Conservation (phyloP, 1,140 invertebrate genomes). For the Goniozus legneri region DNA sequence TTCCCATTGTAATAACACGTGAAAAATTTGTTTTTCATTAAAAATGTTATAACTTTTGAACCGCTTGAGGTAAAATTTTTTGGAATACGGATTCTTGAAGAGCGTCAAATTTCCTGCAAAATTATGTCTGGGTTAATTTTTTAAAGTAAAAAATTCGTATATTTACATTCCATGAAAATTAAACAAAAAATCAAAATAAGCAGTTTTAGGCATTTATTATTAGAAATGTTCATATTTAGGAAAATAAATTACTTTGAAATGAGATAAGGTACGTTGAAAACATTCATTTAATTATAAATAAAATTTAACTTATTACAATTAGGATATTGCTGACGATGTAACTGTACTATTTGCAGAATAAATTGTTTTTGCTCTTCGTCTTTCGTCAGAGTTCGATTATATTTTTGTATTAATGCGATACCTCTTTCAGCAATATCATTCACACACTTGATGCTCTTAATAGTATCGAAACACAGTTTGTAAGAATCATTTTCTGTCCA, state of each 20-base stretch:
- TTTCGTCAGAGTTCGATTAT: not conserved
- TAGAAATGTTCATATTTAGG: not conserved
- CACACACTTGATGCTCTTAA: too few relatives aligned
- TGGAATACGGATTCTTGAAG: not conserved
- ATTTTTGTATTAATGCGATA: not conserved
- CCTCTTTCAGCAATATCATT: not conserved
- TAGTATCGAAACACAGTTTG: not conserved
- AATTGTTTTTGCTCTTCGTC: not conserved
- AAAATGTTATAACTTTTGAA: not conserved
- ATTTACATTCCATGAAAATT: not conserved
- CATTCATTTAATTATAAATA: too few relatives aligned
- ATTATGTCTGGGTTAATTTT: not conserved
- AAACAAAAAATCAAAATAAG: not conserved
- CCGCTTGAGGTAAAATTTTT: not conserved
- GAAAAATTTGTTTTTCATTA: too few relatives aligned
- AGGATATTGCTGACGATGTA: too few relatives aligned
- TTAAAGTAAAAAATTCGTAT: not conserved
- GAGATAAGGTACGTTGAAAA: not conserved
- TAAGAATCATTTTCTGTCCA: constrained; percentile 7
- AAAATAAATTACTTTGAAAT: not conserved
- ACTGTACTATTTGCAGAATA: not conserved
- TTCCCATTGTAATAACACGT: too few relatives aligned
- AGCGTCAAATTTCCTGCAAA: not conserved
- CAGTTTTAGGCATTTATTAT: not conserved
- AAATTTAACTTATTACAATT: constrained; percentile 1